Evolutionary conservation across 37 sponge, comb jelly and placozoan species (phyloP).

Genomic region (Bolinopsis microptera): DNA sequence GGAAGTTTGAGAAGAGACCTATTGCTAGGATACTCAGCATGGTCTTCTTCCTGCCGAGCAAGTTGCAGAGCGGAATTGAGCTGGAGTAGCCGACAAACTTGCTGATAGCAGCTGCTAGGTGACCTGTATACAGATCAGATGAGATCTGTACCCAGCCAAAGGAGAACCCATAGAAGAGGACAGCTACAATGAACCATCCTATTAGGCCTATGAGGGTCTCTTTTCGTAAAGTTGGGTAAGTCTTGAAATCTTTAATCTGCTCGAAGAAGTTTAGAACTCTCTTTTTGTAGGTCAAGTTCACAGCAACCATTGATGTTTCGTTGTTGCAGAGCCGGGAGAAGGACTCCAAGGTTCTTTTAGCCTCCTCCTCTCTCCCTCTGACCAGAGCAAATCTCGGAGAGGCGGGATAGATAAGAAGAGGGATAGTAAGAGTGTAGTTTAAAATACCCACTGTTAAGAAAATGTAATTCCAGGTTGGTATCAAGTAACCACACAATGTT

Average conservation of each 20-base stretch:
- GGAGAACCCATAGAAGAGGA: too few relatives aligned
- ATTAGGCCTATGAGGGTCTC: background rate
- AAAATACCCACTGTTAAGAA: too few relatives aligned
- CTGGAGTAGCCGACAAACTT: background rate
- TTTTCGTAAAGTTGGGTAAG: background rate
- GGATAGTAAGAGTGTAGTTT: too few relatives aligned
- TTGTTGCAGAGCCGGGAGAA: too few relatives aligned
- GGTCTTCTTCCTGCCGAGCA: background rate
- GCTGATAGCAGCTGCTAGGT: background rate
- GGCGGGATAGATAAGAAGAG: background rate
- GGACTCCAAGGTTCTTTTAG: too few relatives aligned
- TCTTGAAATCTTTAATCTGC: background rate
- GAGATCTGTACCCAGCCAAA: too few relatives aligned
- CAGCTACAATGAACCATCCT: too few relatives aligned
- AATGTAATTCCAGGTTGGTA: too few relatives aligned
- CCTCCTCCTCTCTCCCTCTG: too few relatives aligned
- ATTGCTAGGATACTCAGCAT: background rate
- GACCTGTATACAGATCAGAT: background rate
- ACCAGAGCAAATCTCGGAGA: background rate
- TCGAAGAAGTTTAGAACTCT: constrained; percentile 9
- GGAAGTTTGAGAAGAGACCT: background rate
- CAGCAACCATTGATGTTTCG: too few relatives aligned
- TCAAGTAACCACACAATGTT: too few relatives aligned
- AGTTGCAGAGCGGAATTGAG: background rate
- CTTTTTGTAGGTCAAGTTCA: too few relatives aligned